Percentiles rank a stretch among this genome's conserved stretches.
These are phyloP conservation scores for Jaculus jaculus DNA, from an alignment of 2,113 vertebrate genomes.

Conservation along the genomic window DNA sequence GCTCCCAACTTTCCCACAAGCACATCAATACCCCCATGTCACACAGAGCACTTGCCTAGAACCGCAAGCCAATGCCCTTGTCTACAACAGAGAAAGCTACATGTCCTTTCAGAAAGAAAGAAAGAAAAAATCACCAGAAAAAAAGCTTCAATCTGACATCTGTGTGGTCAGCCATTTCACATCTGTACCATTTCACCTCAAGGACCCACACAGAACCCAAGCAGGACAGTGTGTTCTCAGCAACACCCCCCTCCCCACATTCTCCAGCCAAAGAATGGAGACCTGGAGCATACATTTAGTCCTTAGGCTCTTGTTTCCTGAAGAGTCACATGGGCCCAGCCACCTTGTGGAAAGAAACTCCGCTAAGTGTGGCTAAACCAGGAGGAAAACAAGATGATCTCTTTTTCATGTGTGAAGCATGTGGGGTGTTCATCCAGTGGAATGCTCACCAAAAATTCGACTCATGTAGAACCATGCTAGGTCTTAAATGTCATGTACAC, in stretches of 20 bases:
- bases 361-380: not conserved
- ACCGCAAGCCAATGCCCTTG: not conserved
- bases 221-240: slow-evolving; percentile 23
- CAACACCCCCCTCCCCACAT: not conserved
- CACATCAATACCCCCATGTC: not conserved
- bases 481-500: slow-evolving; percentile 24
- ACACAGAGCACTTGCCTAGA: not conserved
- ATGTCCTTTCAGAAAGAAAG: not conserved
- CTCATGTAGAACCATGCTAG: not conserved
- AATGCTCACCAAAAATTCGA: not conserved
- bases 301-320: not conserved
- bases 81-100: not conserved
- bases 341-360: not conserved
- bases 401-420: not conserved
- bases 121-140: slow-evolving; percentile 5
- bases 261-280: not conserved
- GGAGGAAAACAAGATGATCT: slow-evolving; percentile 6
- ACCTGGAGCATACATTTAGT: not conserved
- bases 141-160: not conserved
- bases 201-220: not conserved
- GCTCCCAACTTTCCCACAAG: slow-evolving; percentile 25
- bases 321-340: slow-evolving; percentile 14
- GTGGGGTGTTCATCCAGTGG: not conserved
- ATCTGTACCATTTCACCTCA: not conserved
- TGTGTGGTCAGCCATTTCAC: not conserved